Evolutionary conservation across 2,888 invertebrate species (phyloP).

Genomic region (Cyrtodaria siliqua): DNA sequence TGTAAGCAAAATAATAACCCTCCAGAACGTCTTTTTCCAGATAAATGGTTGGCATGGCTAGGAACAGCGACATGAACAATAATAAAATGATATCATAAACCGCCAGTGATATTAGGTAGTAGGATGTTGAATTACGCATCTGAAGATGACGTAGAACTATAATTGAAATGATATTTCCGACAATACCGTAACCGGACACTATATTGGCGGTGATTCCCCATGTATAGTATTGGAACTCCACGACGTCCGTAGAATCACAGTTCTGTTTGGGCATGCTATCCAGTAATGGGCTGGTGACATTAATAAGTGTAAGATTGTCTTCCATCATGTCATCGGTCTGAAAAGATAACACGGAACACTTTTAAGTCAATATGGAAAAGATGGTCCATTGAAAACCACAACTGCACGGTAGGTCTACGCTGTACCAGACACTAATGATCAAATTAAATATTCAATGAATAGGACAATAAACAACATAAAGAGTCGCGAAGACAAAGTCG

Average conservation of each 20-base stretch:
- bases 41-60: conserved; percentile 79
- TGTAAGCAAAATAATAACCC: conserved; percentile 91
- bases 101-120: conserved; percentile 96
- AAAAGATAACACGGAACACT: no score
- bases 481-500: no score
- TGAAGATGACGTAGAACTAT: conserved; percentile 88
- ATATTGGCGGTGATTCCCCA: conserved; percentile 96
- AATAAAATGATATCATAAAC: conserved; percentile 97
- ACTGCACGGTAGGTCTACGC: no score
- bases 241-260: conserved; percentile 43
- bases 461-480: no score
- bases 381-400: no score
- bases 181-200: conserved; percentile 91
- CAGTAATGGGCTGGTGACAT: conserved; percentile 12
- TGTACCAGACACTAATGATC: no score
- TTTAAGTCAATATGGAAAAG: no score
- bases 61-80: conserved; percentile 86
- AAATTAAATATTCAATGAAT: no score
- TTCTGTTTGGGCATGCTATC: neutral
- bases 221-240: conserved; percentile 88
- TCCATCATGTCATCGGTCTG: conserved; percentile 19
- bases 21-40: conserved; percentile 91
- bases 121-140: conserved; percentile 98
- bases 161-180: conserved; percentile 84
- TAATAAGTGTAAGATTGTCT: conserved; percentile 13